Base-by-base conservation (phyloP, 2,113 vertebrate genomes). In the Australoheros scitulus region DNA sequence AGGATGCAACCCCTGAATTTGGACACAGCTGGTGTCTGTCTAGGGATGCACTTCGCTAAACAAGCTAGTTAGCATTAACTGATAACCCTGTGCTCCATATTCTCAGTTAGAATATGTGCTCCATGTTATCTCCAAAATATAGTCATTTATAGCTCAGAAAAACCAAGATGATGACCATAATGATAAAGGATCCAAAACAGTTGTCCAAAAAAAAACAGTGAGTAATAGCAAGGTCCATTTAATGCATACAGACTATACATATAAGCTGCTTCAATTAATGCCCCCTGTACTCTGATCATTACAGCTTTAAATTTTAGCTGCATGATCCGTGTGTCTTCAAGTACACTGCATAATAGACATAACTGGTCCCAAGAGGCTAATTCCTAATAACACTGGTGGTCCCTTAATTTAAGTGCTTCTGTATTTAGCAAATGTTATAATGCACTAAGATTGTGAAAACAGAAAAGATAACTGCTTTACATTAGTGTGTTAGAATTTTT, bases 361-460 rank as follows among this genome's bases (percentile, higher is more conserved):
- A 61, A 43, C 32, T 50, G 55, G 26, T 18, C 9, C 26, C 26
- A 70, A 50, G 41, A 80, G 17, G 32, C 32, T 76, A 0, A 55
- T 55, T 34, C 36, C 10, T 24, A 26, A 34, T 70, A 11, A 61
- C 26, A 14, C 29, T 80, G 72, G 64, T 63, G 65, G 52, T 81
- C 43, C 41, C 63, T 38, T 79, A 50, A 72, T 64, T 72, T 82
- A 14, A 47, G 22, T 65, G 80, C 24, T 47, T n/a, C 70, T 56
- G 17, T 79, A 61, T 63, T 79, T 18, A 59, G 32, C 9, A 22
- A 63, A 17, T 7, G 20, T 29, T 61, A 72, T 52, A 72, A 55
- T 26, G 24, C 47, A 72, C 18, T 20, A 36, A 43, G 26, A 59
- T 26, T 77, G 56, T 61, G 41, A 24, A 65, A 15, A 38, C 24